Evolutionary conservation across 1,140 invertebrate genomes (phyloP).

Genomic region (Brachystomella parvula): DNA sequence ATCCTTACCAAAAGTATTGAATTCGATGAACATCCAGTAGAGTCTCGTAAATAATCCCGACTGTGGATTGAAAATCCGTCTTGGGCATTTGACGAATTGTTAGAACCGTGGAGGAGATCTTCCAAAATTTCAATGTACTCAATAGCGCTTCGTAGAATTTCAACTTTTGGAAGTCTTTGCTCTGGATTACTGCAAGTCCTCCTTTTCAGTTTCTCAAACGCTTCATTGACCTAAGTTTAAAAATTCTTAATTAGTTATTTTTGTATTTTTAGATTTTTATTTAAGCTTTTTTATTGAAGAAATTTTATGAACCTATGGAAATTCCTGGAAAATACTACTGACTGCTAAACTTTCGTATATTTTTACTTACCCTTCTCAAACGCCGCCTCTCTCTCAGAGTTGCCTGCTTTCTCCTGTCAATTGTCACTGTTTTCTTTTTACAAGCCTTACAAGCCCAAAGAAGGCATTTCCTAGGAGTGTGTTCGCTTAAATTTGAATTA

Average conservation of each 20-base stretch:
- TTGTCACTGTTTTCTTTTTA: constrained; percentile 86
- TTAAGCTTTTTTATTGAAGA: not conserved
- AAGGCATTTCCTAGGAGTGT: constrained; percentile 64
- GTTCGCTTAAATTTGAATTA: constrained; percentile 42
- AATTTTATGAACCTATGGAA: too few relatives aligned
- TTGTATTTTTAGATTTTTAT: not conserved
- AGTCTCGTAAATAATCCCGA: constrained; percentile 28
- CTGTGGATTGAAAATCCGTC: constrained; percentile 15
- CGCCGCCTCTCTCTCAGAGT: constrained; percentile 85
- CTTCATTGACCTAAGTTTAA: constrained; percentile 81
- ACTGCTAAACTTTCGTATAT: too few relatives aligned
- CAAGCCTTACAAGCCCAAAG: constrained; percentile 94
- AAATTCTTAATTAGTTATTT: not conserved
- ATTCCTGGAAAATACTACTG: too few relatives aligned
- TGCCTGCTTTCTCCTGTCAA: constrained; percentile 91
- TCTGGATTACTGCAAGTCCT: constrained; percentile 89
- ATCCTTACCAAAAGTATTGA: constrained; percentile 28
- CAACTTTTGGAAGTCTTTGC: constrained; percentile 91
- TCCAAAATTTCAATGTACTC: constrained; percentile 96
- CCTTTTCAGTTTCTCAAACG: constrained; percentile 88
- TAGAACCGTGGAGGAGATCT: constrained; percentile 59
- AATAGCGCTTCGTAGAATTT: constrained; percentile 92
- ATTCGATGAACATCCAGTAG: constrained; percentile 19
- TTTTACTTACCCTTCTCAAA: constrained; percentile 67
- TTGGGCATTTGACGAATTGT: constrained; percentile 13